Base-by-base conservation (phyloP, 2,797 vertebrate species). In the Gambelia wislizenii region DNA sequence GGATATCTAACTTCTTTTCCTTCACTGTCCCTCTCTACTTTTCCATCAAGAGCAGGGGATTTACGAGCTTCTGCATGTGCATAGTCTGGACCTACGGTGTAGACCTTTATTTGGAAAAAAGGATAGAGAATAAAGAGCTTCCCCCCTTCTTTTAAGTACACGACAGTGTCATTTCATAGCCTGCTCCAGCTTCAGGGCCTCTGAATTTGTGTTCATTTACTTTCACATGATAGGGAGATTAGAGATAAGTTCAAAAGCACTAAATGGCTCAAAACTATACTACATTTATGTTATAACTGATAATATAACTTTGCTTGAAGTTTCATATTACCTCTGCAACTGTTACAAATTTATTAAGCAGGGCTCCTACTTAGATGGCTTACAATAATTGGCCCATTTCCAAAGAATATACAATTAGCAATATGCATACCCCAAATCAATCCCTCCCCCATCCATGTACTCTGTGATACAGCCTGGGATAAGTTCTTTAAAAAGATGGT, bases 1-100 rank as follows among this genome's bases (percentile, higher is more conserved):
- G 98, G 98, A 89, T 98, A 98, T 10, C 98, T 96, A 20, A 98
- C 98, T 97, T 98, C 98, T 92, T 98, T 98, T 83, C 98, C 98
- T 97, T 98, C 98, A 70, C 98, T 98, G 74, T 98, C 98, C 83
- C 98, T 94, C 85, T 98, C 98, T 56, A 98, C 98, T 52, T 98
- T 98, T 87, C 98, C 98, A 91, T 98, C 98, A 49, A 98, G 95
- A 69, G 98, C 98, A 36, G 98, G 98, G 85, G 98, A 98, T 90
- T 98, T 98, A 20, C 98, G 97, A 59, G 98, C 98, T 95, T 98
- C 98, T 16, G 98, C 98, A 83, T 98, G 98, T 69, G 98, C 98
- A 20, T 98, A 98, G 93, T 98, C 98, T 78, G 98, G 98, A 87
- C 98, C 98, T 83, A 98, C 98, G 39, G 98, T 98, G 93, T 98